Base-by-base conservation (phyloP, 2,113 vertebrate genomes). In the Odontesthes bonariensis region DNA sequence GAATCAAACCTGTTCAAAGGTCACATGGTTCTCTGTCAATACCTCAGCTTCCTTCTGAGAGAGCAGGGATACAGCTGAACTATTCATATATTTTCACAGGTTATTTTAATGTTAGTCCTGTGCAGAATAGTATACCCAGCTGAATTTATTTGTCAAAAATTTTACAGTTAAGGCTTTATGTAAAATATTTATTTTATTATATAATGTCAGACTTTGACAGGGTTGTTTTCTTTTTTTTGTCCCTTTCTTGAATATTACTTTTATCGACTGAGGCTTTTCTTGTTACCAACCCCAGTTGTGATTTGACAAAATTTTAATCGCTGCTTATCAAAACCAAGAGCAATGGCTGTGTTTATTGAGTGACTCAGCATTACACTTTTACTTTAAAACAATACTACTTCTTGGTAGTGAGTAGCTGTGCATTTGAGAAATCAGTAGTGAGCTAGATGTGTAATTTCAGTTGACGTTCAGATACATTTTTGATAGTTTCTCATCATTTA, bases 21-120 rank as follows among this genome's bases (percentile, higher is more conserved):
- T 93, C 86, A 71, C 19, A 1, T 1, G 59, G 20, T 23, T 83
- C 79, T 89, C 91, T 86, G 86, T 76, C 58, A 66, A 53, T 69
- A 49, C 75, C 61, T 78, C 51, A 27, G n/a, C 79, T 65, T 55
- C 77, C 69, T 65, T 77, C 51, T n/a, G 53, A 51, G 74, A 86
- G 77, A 47, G 68, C 17, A 23, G 35, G 8, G 13, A 31, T 1
- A 31, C 12, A 20, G 46, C 32, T 60, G 19, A 52, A 52, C 32
- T 0, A 22, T 14, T 44, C 12, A 44, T 49, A 44, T 8, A 19
- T 49, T n/a, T n/a, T 38, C 10, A 7, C 35, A 38, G 10, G 5
- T 38, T 38, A 38, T 38, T 38, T 7, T 49, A 44, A 19, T 49
- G 17, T 49, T 49, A 16, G 16, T 46, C 44, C 44, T 46, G 13